Conservation (phyloP, 2,797 vertebrate species). For the Anas acuta region DNA sequence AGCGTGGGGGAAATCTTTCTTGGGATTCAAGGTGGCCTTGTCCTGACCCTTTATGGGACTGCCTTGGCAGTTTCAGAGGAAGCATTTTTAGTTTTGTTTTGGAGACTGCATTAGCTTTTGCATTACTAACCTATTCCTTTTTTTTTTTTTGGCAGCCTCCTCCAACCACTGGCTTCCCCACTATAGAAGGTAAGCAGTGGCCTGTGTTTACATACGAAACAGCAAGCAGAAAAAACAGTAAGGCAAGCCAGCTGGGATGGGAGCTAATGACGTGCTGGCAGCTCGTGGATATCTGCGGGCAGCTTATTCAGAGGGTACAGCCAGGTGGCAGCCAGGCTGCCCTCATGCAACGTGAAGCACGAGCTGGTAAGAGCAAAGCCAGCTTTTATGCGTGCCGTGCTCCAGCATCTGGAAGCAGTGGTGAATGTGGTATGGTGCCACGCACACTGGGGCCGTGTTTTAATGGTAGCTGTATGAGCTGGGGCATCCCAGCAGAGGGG, state of each 20-base stretch:
- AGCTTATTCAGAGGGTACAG: background rate
- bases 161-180: slow-evolving; percentile 79
- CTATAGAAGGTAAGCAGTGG: slow-evolving; percentile 86
- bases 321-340: background rate
- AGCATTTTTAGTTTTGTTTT: slow-evolving; percentile 12
- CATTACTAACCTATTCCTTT: background rate
- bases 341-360: background rate
- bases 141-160: slow-evolving; percentile 79
- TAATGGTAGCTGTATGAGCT: background rate
- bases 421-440: no score
- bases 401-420: background rate
- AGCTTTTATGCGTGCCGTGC: rapidly evolving
- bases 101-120: background rate
- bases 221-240: background rate
- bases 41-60: background rate
- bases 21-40: background rate
- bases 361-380: background rate
- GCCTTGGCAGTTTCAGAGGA: background rate
- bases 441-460: rapidly evolving
- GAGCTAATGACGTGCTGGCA: background rate
- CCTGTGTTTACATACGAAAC: background rate
- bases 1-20: background rate
- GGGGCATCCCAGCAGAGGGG: background rate
- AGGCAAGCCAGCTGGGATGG: background rate
- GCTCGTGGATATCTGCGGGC: background rate